These are phyloP conservation scores for Prionace glauca DNA, from an alignment of 2,797 vertebrate genomes.

Conservation along the genomic window DNA sequence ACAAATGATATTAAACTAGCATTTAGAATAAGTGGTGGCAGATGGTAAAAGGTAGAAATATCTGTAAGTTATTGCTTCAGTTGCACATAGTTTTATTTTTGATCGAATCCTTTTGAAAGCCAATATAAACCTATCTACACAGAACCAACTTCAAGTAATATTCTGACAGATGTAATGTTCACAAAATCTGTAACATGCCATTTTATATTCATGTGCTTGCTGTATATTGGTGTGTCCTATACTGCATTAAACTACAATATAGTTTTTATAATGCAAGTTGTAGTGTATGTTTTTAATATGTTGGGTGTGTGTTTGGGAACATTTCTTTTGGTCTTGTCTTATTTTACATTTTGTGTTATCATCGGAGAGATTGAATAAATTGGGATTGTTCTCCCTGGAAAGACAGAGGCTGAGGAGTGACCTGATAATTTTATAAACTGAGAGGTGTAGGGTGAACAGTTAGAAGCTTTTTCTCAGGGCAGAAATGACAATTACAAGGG, in stretches of 20 bases:
- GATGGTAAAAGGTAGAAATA: not conserved
- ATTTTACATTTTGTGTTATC: not conserved
- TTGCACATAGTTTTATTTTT: not conserved
- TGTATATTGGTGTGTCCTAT: not conserved
- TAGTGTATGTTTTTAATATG: not conserved
- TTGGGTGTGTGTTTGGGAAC: not conserved
- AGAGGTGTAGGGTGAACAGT: too few species aligned
- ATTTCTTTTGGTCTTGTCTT: not conserved
- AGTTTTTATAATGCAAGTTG: not conserved
- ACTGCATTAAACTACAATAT: not conserved
- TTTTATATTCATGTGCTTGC: not conserved
- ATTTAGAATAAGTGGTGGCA: not conserved
- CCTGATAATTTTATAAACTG: too few species aligned
- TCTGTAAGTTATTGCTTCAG: not conserved
- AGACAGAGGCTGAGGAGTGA: too few species aligned
- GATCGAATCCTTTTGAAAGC: not conserved
- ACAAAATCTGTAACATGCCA: not conserved
- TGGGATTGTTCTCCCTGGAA: too few species aligned
- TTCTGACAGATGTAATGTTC: not conserved
- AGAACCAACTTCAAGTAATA: not conserved
- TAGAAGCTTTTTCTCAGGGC: too few species aligned
- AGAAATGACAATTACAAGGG: too few species aligned
- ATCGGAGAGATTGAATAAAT: not conserved
- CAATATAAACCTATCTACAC: not conserved
- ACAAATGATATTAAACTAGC: not conserved